Evolutionary conservation across 1,140 invertebrate genomes (phyloP).

Genomic region (Drosophila pruinosa): DNA sequence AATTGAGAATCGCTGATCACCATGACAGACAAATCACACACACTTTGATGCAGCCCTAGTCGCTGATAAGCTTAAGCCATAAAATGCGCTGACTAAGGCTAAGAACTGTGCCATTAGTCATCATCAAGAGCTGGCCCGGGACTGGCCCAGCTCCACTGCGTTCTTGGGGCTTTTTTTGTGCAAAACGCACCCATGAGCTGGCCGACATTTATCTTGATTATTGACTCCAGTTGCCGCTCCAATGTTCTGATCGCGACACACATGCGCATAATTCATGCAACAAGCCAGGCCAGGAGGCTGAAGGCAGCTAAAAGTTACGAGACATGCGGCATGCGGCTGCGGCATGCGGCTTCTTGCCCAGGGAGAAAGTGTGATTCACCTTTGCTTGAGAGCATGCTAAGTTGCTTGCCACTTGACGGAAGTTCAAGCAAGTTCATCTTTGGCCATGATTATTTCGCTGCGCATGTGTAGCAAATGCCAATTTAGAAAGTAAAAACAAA

Average conservation of each 20-base stretch:
- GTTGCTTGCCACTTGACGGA: conserved; percentile 46
- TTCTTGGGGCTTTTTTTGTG: conserved; percentile 45
- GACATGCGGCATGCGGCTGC: neutral
- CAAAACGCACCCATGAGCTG: conserved; percentile 57
- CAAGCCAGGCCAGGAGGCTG: too few species aligned
- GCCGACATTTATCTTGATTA: conserved; percentile 79
- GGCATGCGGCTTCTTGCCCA: conserved; percentile 7
- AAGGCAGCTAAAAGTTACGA: conserved; percentile 31
- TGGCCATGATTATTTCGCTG: conserved; percentile 42
- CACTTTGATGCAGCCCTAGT: conserved; percentile 23
- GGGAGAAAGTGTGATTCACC: conserved; percentile 78
- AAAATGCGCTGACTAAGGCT: conserved; percentile 69
- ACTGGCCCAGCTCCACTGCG: too few species aligned
- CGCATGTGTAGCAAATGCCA: conserved; percentile 73
- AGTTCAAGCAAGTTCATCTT: conserved; percentile 69
- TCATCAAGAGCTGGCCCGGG: conserved; percentile 58
- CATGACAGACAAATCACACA: conserved; percentile 39
- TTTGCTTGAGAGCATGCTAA: conserved; percentile 51
- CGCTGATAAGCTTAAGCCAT: conserved; percentile 39
- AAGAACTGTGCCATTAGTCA: conserved; percentile 69
- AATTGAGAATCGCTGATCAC: conserved; percentile 38
- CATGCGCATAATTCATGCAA: conserved; percentile 64
- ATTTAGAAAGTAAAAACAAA: conserved; percentile 80
- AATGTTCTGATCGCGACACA: conserved; percentile 66
- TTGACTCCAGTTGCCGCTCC: conserved; percentile 35